These are phyloP conservation scores for Arge pagana DNA, from an alignment of 2,888 invertebrate species.

Conservation along the genomic window DNA sequence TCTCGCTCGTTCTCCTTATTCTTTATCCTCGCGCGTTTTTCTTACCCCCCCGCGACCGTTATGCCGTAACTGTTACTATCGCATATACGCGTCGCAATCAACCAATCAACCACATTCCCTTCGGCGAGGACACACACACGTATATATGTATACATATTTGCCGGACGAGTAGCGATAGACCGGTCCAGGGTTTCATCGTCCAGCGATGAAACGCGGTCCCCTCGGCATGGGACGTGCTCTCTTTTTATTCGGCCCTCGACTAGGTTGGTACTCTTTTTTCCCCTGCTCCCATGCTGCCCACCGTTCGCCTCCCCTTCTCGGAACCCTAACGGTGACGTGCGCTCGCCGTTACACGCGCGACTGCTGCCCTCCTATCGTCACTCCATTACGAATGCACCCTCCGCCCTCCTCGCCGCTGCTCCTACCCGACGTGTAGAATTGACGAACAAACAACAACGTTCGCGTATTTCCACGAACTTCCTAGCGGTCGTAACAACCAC, in stretches of 20 bases:
- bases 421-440: too few species aligned
- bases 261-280: neutral
- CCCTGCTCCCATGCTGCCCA: neutral
- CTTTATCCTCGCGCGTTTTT: constrained; percentile 22
- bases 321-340: constrained; percentile 37
- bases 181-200: constrained; percentile 14
- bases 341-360: constrained; percentile 38
- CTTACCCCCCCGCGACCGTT: neutral
- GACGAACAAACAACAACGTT: too few species aligned
- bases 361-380: constrained; percentile 35
- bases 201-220: constrained; percentile 11
- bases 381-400: constrained; percentile 44
- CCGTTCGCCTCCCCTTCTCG: neutral
- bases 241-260: too few species aligned
- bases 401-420: too few species aligned
- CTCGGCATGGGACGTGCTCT: neutral
- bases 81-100: constrained; percentile 10
- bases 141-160: constrained; percentile 3
- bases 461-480: too few species aligned
- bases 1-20: constrained; percentile 23
- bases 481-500: too few species aligned
- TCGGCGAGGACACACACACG: too few species aligned
- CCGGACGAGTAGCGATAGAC: neutral
- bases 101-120: constrained; percentile 13
- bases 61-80: constrained; percentile 7